Base-by-base conservation (phyloP, 2,888 invertebrate genomes). In the Galerucella pusilla region DNA sequence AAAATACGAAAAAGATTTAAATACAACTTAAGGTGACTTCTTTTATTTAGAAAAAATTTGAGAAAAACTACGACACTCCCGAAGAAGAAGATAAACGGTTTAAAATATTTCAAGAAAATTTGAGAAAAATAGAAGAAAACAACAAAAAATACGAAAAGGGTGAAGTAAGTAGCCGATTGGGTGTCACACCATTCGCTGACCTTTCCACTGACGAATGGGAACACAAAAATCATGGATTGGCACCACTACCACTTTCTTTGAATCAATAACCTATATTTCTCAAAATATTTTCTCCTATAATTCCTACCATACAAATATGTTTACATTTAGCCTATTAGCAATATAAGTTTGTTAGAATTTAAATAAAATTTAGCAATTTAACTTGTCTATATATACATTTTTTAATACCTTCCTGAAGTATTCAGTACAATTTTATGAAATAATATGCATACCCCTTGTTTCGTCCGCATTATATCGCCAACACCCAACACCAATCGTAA, bases 181-280 rank as follows among this genome's bases (percentile, higher is more conserved):
- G 77, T 9, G 64, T 81, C 1, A 81, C 80, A 57, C 68, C 75
- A n/a, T 81, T 81, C 72, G 49, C 79, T n/a, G 81, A 80, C 61
- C 72, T 79, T 16, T 57, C 57, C 16, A 16, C 57, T 57, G 57
- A 57, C 16, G 57, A 57, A 16, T 57, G 57, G 28, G 77, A 76
- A 52, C 76, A 57, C 16, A 57, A 16, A 57, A 57, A 57, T 16
- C 57, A 57, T 57, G 57, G 20, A 20, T 20, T 57, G 16, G 10
- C 57, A 6, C 20, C 57, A 57, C 11, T 57, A 9, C 57, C 57
- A 20, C 2, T 16, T 57, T 16, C 57, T 10, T 10, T 57, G 20
- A 16, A 57, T 16, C 10, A 57, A 57, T 57, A n/a, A 16, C 20
- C 20, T n/a, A 2, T 57, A 6, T 10, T 57, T 57, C 10, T 20